These are phyloP conservation scores for Lydus trimaculatus DNA, from an alignment of 2,888 invertebrate species.

Conservation along the genomic window DNA sequence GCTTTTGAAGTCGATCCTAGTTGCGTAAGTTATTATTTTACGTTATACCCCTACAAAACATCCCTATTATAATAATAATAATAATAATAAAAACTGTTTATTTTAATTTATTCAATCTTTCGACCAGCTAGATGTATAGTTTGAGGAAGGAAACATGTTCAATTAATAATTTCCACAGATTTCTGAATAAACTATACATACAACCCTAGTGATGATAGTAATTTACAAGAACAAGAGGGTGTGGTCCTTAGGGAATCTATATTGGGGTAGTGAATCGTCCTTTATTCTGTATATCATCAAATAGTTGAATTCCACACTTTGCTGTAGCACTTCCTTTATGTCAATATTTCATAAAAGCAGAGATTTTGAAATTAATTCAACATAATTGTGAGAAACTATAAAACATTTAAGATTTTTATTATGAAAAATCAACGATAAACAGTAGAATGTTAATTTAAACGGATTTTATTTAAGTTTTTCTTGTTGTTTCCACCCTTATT, in stretches of 20 bases:
- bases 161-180: neutral
- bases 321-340: neutral
- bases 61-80: neutral
- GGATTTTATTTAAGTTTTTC: neutral
- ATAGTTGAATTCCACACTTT: neutral
- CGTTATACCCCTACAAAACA: neutral
- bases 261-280: too few species aligned
- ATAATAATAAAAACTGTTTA: neutral
- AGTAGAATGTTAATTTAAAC: neutral
- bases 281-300: too few species aligned
- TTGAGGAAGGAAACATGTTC: neutral
- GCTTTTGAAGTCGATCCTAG: constrained; percentile 13
- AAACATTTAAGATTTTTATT: neutral
- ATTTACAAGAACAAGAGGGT: neutral
- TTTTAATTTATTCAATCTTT: too few species aligned
- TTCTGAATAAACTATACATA: neutral
- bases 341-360: neutral
- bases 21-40: neutral
- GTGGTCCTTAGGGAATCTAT: neutral
- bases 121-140: too few species aligned
- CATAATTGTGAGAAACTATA: neutral
- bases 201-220: neutral
- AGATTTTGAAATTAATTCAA: neutral
- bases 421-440: neutral
- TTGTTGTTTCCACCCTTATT: neutral